Conservation (phyloP, 2,888 invertebrate species). For the Pecten maximus region DNA sequence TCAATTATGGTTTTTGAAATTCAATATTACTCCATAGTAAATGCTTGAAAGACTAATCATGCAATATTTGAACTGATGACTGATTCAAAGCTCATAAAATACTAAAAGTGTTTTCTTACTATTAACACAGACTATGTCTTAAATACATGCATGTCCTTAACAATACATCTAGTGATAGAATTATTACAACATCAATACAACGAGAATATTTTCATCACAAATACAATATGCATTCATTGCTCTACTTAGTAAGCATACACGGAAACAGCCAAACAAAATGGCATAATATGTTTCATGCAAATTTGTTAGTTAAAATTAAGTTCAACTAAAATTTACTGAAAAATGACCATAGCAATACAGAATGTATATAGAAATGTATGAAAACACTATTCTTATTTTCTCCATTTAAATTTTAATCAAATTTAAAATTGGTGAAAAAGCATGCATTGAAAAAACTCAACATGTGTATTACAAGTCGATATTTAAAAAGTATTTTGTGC, state of each 20-base stretch:
- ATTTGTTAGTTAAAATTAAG: not conserved
- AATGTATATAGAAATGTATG: not conserved
- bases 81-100: not conserved
- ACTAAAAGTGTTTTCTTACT: too few relatives aligned
- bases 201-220: not conserved
- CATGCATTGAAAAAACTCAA: not conserved
- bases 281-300: not conserved
- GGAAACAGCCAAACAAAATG: not conserved
- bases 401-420: not conserved
- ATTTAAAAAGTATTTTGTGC: too few relatives aligned
- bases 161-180: not conserved
- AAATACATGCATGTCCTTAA: not conserved
- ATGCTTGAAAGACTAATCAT: not conserved
- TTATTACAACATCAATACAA: not conserved
- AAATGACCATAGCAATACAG: not conserved
- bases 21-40: not conserved
- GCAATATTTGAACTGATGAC: not conserved
- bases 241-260: not conserved
- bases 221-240: not conserved
- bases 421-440: not conserved
- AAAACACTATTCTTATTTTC: not conserved
- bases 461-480: not conserved
- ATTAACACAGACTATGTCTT: not conserved
- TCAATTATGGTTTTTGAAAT: not conserved
- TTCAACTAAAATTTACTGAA: not conserved